Evolutionary conservation across 2,113 vertebrate species (phyloP).

Genomic region (Alligator sinensis): DNA sequence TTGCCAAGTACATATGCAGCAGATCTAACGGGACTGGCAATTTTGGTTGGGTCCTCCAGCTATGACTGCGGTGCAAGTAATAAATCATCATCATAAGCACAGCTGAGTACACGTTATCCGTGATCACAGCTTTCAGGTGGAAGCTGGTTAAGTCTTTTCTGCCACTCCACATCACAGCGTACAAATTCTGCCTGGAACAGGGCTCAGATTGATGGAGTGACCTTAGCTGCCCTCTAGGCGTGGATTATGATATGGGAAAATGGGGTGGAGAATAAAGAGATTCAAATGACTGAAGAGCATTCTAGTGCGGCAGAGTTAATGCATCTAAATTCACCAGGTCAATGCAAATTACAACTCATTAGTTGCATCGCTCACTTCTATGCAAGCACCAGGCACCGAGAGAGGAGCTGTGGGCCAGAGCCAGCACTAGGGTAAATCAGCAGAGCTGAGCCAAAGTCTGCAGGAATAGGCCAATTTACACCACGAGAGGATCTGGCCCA

Average conservation of each 20-base stretch:
- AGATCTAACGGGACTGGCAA: not conserved
- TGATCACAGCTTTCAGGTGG: too few species aligned
- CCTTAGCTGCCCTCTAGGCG: not conserved
- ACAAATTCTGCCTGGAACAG: not conserved
- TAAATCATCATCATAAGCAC: not conserved
- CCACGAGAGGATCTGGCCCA: not conserved
- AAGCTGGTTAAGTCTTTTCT: fast-evolving
- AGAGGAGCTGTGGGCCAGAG: fast-evolving
- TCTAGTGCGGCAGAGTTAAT: not conserved
- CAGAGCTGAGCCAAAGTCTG: not conserved
- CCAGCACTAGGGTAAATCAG: not conserved
- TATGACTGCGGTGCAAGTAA: not conserved
- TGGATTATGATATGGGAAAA: not conserved
- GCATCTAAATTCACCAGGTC: not conserved
- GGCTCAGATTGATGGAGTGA: not conserved
- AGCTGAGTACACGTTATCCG: not conserved
- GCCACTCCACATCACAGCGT: not conserved
- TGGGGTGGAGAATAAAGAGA: not conserved
- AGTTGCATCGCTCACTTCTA: not conserved
- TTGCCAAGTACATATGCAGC: not conserved
- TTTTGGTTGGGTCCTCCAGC: not conserved
- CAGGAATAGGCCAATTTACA: not conserved
- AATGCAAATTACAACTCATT: not conserved
- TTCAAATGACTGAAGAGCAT: not conserved
- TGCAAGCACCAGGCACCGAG: fast-evolving